Percentiles rank a stretch among this genome's conserved stretches.
Evolutionary conservation across 2,888 invertebrate genomes (phyloP).

Genomic region (Atethmia centrago): DNA sequence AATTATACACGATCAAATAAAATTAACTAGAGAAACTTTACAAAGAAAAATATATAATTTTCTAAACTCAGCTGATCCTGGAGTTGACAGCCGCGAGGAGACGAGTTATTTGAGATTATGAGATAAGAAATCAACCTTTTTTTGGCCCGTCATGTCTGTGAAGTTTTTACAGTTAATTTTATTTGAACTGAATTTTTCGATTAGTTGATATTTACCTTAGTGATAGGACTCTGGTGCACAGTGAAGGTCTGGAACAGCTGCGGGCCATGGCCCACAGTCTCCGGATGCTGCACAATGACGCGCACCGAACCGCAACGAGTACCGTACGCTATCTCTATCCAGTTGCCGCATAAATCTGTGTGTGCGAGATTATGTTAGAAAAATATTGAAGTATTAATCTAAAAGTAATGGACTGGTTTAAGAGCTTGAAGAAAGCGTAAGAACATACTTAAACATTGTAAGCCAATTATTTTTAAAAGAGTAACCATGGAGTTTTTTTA

Average conservation of each 20-base stretch:
- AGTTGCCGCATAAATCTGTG: slow-evolving; percentile 98
- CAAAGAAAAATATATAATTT: too few relatives aligned
- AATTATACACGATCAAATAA: neutral
- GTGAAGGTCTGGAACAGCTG: slow-evolving; percentile 99
- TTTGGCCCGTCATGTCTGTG: neutral
- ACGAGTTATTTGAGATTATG: neutral
- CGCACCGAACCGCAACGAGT: slow-evolving; percentile 98
- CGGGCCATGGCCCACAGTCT: slow-evolving; percentile 99
- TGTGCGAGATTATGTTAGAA: neutral
- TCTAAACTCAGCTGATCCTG: too few relatives aligned
- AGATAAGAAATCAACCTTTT: neutral
- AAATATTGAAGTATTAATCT: neutral
- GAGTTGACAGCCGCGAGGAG: neutral
- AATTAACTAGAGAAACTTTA: neutral
- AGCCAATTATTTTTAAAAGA: neutral
- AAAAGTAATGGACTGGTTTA: neutral
- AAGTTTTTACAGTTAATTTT: neutral
- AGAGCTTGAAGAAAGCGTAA: too few relatives aligned
- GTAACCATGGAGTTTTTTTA: neutral
- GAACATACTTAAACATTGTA: neutral
- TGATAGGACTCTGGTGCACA: slow-evolving; percentile 98
- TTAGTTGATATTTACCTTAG: slow-evolving; percentile 92
- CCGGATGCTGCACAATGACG: slow-evolving; percentile 99
- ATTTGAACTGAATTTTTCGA: too few relatives aligned
- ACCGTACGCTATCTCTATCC: slow-evolving; percentile 99